Conservation (phyloP, 2,113 vertebrate genomes). For the Gracilinanus agilis region DNA sequence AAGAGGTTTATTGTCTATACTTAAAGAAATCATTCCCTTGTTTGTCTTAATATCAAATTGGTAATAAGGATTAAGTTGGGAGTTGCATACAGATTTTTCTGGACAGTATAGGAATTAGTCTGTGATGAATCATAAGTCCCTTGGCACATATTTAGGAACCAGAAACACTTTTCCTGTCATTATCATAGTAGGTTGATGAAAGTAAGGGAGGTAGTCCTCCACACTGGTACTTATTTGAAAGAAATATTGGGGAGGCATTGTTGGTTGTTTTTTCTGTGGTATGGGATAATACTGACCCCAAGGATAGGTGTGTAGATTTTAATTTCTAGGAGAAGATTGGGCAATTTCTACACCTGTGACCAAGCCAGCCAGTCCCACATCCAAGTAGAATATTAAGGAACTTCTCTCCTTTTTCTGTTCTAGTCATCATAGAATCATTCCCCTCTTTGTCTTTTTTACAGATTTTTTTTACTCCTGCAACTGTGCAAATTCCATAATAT, state of each 20-base stretch:
- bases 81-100: not conserved
- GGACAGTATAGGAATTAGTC: not conserved
- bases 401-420: not conserved
- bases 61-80: not conserved
- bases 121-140: not conserved
- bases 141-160: not conserved
- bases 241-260: not conserved
- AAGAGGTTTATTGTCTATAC: not conserved
- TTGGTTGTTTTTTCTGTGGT: not conserved
- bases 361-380: not conserved
- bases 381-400: not conserved
- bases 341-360: not conserved
- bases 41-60: not conserved
- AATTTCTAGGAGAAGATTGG: not conserved
- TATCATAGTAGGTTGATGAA: not conserved
- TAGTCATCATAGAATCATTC: not conserved
- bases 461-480: not conserved
- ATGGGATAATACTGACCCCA: too few relatives aligned
- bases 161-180: not conserved
- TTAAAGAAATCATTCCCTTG: not conserved
- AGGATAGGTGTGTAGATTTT: not conserved
- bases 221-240: not conserved
- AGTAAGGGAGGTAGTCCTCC: not conserved
- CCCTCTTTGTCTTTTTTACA: not conserved
- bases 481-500: not conserved